A percentile compares a stretch with the other conserved stretches of the same genome.
phyloP scores from a whole-genome alignment of 2,797 vertebrate genomes.

The Liasis olivaceus region DNA sequence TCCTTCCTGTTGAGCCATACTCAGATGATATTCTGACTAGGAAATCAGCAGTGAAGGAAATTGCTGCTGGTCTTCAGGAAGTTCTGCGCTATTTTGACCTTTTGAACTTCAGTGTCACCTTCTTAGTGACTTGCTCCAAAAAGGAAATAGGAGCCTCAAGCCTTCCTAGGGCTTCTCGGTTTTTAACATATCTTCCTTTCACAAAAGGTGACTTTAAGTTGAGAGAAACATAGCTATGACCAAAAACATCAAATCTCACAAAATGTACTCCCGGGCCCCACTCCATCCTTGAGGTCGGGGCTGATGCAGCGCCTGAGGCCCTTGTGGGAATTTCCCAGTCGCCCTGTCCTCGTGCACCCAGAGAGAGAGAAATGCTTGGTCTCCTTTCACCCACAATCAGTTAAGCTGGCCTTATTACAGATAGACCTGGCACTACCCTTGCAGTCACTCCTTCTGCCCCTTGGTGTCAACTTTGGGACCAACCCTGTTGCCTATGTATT shows the following conservation, averaged over 20 bases:
- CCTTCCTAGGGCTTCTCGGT: neutral
- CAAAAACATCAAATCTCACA: neutral
- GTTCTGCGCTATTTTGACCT: neutral
- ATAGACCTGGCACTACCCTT: neutral
- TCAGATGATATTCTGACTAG: neutral
- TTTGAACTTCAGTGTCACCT: neutral
- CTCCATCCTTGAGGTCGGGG: neutral
- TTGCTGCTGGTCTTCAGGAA: neutral
- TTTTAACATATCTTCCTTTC: neutral
- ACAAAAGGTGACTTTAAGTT: neutral
- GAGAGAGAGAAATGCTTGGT: neutral
- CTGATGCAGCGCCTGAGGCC: neutral
- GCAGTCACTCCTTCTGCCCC: neutral
- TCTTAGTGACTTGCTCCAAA: neutral
- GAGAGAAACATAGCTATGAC: neutral
- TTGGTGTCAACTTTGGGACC: no score
- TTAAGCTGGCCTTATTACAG: neutral
- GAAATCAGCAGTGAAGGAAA: neutral
- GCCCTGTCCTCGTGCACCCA: neutral
- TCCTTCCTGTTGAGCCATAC: neutral
- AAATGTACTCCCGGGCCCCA: neutral
- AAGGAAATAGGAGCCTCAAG: neutral
- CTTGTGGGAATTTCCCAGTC: neutral
- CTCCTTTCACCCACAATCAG: neutral
- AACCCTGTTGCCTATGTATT: no score